These are phyloP conservation scores for Hirundo rustica DNA, from an alignment of 2,797 vertebrate genomes.

Conservation along the genomic window DNA sequence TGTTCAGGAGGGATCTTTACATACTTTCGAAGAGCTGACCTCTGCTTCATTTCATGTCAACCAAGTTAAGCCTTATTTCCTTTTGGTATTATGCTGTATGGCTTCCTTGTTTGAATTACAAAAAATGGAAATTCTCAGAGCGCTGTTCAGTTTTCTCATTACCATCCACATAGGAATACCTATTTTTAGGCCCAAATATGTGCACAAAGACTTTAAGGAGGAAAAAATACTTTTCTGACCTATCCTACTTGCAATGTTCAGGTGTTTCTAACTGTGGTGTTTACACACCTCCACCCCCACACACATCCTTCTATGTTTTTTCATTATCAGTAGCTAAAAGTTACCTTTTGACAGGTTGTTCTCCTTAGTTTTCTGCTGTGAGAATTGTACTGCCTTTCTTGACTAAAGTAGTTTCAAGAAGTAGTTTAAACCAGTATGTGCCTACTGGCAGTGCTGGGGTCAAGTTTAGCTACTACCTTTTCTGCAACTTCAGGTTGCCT, in stretches of 20 bases:
- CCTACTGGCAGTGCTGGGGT: not conserved
- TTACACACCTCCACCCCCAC: not conserved
- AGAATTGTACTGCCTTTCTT: not conserved
- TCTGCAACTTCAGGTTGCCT: not conserved
- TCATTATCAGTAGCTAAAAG: not conserved
- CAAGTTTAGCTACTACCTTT: not conserved
- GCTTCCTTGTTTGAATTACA: not conserved
- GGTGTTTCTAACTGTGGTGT: not conserved
- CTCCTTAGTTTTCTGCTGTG: not conserved
- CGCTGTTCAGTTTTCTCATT: not conserved
- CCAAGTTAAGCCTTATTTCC: not conserved
- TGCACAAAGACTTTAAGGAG: not conserved
- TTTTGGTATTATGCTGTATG: not conserved
- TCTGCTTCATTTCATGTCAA: not conserved
- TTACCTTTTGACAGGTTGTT: not conserved
- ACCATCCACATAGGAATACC: not conserved
- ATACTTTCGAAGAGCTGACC: not conserved
- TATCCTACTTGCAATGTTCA: not conserved
- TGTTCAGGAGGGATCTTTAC: not conserved
- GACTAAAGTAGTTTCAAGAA: not conserved
- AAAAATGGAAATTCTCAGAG: not conserved
- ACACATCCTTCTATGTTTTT: not conserved
- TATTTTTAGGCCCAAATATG: not conserved
- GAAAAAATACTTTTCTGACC: not conserved
- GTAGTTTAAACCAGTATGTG: not conserved